A percentile compares a stretch with the other conserved stretches of the same genome.
Evolutionary conservation across 2,888 invertebrate species (phyloP).

Genomic region (Drosophila recens): DNA sequence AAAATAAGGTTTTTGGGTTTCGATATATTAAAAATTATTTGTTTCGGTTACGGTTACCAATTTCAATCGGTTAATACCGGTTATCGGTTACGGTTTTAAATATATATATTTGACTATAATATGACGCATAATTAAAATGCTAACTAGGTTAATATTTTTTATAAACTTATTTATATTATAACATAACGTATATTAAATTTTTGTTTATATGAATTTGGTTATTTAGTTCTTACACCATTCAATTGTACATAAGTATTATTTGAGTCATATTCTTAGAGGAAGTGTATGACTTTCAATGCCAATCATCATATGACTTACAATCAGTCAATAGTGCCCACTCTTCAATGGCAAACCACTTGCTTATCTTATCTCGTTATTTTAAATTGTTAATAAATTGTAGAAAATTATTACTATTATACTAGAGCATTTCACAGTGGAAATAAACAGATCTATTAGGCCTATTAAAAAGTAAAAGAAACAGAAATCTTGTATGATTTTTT

Average conservation of each 20-base stretch:
- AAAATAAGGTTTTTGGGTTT: too few relatives aligned
- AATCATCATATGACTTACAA: constrained; percentile 19
- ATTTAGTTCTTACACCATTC: neutral
- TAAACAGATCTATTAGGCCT: neutral
- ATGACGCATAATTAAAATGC: too few relatives aligned
- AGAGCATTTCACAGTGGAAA: neutral
- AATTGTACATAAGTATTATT: neutral
- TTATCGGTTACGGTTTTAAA: too few relatives aligned
- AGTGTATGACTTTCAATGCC: constrained; percentile 5
- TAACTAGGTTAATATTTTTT: too few relatives aligned
- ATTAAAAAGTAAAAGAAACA: neutral
- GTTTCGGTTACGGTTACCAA: too few relatives aligned
- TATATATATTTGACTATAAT: too few relatives aligned
- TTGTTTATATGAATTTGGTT: too few relatives aligned
- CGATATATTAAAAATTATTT: too few relatives aligned
- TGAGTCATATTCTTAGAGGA: neutral
- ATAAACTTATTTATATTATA: too few relatives aligned
- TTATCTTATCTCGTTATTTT: constrained; percentile 20
- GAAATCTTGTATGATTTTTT: neutral
- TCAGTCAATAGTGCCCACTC: constrained; percentile 7
- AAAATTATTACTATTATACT: neutral
- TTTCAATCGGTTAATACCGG: too few relatives aligned
- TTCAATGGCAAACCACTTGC: neutral
- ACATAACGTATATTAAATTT: too few relatives aligned
- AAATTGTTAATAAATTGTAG: constrained; percentile 10